Percentiles rank a stretch among this genome's conserved stretches.
phyloP scores from a whole-genome alignment of 2,888 invertebrate genomes.

The Andrena hattorfiana region DNA sequence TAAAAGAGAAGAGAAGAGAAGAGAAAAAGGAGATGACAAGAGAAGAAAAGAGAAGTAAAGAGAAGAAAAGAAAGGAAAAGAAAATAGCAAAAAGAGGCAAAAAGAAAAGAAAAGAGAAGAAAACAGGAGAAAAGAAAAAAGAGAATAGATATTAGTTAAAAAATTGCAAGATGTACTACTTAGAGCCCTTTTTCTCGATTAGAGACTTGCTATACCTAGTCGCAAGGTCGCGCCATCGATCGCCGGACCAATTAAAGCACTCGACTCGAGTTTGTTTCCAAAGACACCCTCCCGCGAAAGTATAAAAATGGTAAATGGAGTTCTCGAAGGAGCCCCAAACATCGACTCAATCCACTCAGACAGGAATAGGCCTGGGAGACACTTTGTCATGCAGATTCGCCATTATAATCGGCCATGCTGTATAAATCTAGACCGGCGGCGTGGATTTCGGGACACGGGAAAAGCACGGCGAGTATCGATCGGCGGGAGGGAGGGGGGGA shows the following conservation, averaged over 20 bases:
- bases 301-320: conserved; percentile 58
- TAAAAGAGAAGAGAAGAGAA: too few species aligned
- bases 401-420: conserved; percentile 47
- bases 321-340: conserved; percentile 47
- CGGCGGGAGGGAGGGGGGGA: conserved; percentile 7
- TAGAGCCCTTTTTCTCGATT: not conserved
- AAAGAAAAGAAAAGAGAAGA: too few species aligned
- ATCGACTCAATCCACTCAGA: conserved; percentile 59
- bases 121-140: too few species aligned
- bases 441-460: conserved; percentile 30
- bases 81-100: too few species aligned
- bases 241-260: conserved; percentile 25
- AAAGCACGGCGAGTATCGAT: conserved; percentile 46
- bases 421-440: conserved; percentile 59
- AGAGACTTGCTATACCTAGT: not conserved
- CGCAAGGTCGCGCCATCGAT: conserved; percentile 29
- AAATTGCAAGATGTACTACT: not conserved
- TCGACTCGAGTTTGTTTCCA: conserved; percentile 27
- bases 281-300: conserved; percentile 30
- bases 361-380: conserved; percentile 29
- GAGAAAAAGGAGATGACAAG: too few species aligned
- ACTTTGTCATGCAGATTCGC: conserved; percentile 71
- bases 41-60: too few species aligned
- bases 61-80: too few species aligned
- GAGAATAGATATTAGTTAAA: too few species aligned